Conservation (phyloP, 2,888 invertebrate species). For the Charanyca ferruginea region DNA sequence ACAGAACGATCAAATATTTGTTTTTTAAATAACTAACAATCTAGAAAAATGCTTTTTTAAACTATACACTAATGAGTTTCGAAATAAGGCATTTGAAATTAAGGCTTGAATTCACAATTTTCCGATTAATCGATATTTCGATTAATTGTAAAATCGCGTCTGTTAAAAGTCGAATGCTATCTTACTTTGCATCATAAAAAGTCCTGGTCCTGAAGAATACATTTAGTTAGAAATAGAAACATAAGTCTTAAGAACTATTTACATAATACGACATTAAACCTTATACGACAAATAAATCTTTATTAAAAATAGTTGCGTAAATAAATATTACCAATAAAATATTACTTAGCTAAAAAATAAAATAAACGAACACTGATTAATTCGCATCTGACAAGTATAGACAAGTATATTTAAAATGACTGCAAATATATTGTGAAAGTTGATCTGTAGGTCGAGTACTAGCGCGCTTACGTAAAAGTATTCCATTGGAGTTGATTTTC, state of each 20-base stretch:
- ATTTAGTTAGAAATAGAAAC: slow-evolving; percentile 34
- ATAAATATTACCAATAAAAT: slow-evolving; percentile 27
- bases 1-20: slow-evolving; percentile 34
- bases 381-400: slow-evolving; percentile 13
- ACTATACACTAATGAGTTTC: slow-evolving; percentile 51
- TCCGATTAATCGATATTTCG: slow-evolving; percentile 11
- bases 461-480: neutral
- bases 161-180: slow-evolving; percentile 22
- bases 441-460: neutral
- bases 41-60: slow-evolving; percentile 36
- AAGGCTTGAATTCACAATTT: slow-evolving; percentile 47
- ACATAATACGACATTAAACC: slow-evolving; percentile 49
- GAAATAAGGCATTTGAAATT: slow-evolving; percentile 61
- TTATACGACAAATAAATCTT: slow-evolving; percentile 31
- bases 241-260: slow-evolving; percentile 17
- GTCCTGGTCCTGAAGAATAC: slow-evolving; percentile 52
- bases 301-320: slow-evolving; percentile 25
- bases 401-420: neutral
- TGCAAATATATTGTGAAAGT: slow-evolving; percentile 22
- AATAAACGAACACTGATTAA: neutral
- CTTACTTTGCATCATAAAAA: slow-evolving; percentile 35
- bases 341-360: slow-evolving; percentile 7
- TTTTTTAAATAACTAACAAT: slow-evolving; percentile 33
- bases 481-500: too few relatives aligned
- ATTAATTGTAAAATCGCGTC: slow-evolving; percentile 12